Evolutionary conservation across 2,113 vertebrate genomes (phyloP).

Genomic region (Cavia aperea): DNA sequence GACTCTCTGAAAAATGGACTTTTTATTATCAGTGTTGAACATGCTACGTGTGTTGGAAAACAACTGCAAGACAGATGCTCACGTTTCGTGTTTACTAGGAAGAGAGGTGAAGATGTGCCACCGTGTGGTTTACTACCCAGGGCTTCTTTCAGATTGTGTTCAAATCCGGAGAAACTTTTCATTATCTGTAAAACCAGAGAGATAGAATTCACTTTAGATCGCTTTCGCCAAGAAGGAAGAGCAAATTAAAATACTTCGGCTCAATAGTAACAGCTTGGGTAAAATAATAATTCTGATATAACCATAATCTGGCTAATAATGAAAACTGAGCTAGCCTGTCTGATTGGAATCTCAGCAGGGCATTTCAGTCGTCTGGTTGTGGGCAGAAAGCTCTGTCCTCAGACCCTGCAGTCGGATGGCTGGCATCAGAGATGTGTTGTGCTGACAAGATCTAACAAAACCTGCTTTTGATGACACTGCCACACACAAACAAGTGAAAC

Average conservation of each 20-base stretch:
- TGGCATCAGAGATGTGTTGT: not conserved
- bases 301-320: not conserved
- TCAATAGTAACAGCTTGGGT: not conserved
- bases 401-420: not conserved
- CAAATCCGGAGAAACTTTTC: not conserved
- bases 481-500: constrained; percentile 60
- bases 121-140: not conserved
- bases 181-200: not conserved
- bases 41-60: not conserved
- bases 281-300: not conserved
- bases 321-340: not conserved
- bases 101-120: not conserved
- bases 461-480: constrained; percentile 35
- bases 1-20: not conserved
- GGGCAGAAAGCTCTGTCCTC: fast-evolving
- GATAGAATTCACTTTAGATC: not conserved
- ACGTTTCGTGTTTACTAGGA: not conserved
- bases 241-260: not conserved
- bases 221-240: not conserved
- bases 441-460: not conserved
- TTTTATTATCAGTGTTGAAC: not conserved
- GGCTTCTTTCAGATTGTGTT: not conserved
- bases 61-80: not conserved
- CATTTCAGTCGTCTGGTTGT: not conserved
- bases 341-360: fast-evolving